Conservation (phyloP, 1,140 invertebrate genomes). For the Gyrodactylus bullatarudis region DNA sequence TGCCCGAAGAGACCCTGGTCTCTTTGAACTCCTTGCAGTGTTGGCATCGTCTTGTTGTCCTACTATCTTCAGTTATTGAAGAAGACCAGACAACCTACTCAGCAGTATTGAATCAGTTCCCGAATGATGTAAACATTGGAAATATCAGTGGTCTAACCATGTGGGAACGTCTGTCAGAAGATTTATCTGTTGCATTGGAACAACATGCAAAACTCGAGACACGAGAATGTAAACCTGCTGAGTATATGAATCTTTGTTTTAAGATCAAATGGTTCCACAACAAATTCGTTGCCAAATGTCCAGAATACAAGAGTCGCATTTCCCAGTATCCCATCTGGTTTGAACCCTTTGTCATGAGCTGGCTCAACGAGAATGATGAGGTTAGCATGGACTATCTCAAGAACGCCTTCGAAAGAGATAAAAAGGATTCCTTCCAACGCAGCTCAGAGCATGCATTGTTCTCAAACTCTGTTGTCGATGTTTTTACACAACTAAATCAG, state of each 20-base stretch:
- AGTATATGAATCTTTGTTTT: slow-evolving; percentile 98
- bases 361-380: slow-evolving; percentile 66
- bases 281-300: slow-evolving; percentile 37
- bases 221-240: slow-evolving; percentile 14
- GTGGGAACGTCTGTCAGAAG: slow-evolving; percentile 79
- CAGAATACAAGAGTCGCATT: slow-evolving; percentile 65
- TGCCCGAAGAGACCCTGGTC: not conserved
- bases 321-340: slow-evolving; percentile 90
- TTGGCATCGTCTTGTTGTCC: slow-evolving; percentile 8
- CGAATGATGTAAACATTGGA: slow-evolving; percentile 28
- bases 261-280: slow-evolving; percentile 94
- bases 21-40: slow-evolving; percentile 8
- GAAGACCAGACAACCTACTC: slow-evolving; percentile 9
- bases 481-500: slow-evolving; percentile 94
- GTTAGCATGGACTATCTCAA: slow-evolving; percentile 32
- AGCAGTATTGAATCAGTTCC: slow-evolving; percentile 17
- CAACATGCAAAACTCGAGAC: slow-evolving; percentile 38
- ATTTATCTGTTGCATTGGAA: slow-evolving; percentile 44
- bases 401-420: slow-evolving; percentile 6
- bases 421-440: slow-evolving; percentile 50
- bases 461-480: slow-evolving; percentile 93
- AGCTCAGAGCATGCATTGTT: slow-evolving; percentile 91
- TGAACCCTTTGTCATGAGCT: slow-evolving; percentile 98
- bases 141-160: slow-evolving; percentile 76
- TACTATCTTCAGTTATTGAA: slow-evolving; percentile 9